Evolutionary conservation across 2,797 vertebrate genomes (phyloP).

Genomic region (Sebastolobus altivelis): DNA sequence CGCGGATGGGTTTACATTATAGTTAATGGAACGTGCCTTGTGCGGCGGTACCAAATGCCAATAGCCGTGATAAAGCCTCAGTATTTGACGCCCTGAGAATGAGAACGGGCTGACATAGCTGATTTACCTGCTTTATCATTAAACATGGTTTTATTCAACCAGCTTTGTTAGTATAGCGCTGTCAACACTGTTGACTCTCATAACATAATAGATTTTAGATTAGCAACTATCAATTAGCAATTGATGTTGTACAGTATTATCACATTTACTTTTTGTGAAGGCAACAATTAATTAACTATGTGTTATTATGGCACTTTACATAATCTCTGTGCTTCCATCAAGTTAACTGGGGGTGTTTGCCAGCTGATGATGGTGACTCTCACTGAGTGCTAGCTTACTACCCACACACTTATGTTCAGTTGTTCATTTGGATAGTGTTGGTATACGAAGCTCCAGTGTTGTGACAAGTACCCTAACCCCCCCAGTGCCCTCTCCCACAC

Average conservation of each 20-base stretch:
- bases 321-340: constrained; percentile 27
- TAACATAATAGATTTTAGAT: background rate
- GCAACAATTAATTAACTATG: constrained; percentile 7
- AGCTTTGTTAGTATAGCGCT: background rate
- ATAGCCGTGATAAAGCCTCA: no score
- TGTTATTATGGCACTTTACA: constrained; percentile 9
- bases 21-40: background rate
- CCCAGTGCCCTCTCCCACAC: constrained; percentile 20
- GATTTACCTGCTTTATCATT: background rate
- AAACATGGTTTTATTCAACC: background rate
- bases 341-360: constrained; percentile 18
- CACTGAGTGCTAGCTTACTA: constrained; percentile 35
- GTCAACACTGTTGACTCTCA: background rate
- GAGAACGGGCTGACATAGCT: background rate
- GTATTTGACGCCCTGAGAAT: no score
- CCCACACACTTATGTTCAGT: constrained; percentile 52
- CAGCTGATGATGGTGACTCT: constrained; percentile 54
- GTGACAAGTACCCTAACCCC: background rate
- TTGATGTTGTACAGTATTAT: background rate
- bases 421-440: constrained; percentile 39
- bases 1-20: background rate
- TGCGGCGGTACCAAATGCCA: fast-evolving
- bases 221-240: background rate
- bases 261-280: background rate
- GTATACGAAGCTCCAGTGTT: constrained; percentile 10